phyloP scores from a whole-genome alignment of 37 sponge, comb jelly and placozoan genomes.

The Petrosia ficiformis region DNA sequence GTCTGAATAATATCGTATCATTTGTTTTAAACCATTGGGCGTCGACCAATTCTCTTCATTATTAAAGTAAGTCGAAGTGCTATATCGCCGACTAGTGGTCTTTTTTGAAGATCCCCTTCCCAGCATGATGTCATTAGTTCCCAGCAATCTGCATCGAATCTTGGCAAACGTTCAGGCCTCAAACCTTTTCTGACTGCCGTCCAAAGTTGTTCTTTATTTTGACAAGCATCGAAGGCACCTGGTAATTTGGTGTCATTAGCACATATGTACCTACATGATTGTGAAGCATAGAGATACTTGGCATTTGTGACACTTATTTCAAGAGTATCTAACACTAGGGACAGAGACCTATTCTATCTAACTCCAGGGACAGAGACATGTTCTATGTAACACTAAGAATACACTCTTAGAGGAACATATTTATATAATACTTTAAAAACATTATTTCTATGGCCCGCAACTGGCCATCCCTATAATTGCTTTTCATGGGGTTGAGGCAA shows the following conservation, averaged over 20 bases:
- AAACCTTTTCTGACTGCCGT: constrained; percentile 79
- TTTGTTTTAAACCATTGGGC: constrained; percentile 11
- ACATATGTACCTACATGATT: constrained; percentile 67
- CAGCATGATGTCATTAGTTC: constrained; percentile 87
- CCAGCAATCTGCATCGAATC: constrained; percentile 82
- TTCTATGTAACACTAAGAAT: background rate
- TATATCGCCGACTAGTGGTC: constrained; percentile 81
- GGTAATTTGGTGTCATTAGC: constrained; percentile 72
- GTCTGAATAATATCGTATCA: too few relatives aligned
- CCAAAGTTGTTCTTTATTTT: constrained; percentile 91
- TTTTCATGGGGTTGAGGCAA: too few relatives aligned
- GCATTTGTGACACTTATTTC: background rate
- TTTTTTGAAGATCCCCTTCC: constrained; percentile 57
- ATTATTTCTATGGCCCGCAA: too few relatives aligned
- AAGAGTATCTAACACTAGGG: background rate
- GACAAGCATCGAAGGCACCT: constrained; percentile 76
- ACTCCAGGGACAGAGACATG: background rate
- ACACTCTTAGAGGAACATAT: too few relatives aligned
- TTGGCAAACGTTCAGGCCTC: constrained; percentile 81
- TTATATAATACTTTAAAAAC: too few relatives aligned
- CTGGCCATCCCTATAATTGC: too few relatives aligned
- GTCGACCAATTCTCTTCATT: constrained; percentile 60
- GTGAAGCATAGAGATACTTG: background rate
- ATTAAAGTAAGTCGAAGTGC: constrained; percentile 53
- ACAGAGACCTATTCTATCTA: background rate